Evolutionary conservation across 1,140 invertebrate species (phyloP), one percentile per base, ranked within the genome.

Genomic region (Pentalonia nigronervosa): DNA sequence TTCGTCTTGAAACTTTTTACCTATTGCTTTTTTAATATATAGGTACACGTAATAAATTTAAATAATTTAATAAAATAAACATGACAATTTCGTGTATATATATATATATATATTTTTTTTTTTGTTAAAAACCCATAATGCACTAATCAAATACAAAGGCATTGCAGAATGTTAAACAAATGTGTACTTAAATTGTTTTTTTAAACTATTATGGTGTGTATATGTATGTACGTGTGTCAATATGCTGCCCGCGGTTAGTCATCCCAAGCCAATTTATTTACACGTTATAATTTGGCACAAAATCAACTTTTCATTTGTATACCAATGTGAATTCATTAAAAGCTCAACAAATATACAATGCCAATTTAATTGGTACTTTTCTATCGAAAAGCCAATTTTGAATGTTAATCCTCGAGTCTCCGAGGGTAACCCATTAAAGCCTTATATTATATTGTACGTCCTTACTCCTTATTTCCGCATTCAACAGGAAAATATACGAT

Each of bases 251-350:
- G 60, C n/a, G 87, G 50, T 89, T 89, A 89, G 87, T 89, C 87
- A 89, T 89, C 50, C 34, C 48, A 41, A 89, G 87, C 87, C 87
- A 89, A 89, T 89, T 50, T 56, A 89, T 89, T 89, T 89, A 89
- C 87, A 89, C 21, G 48, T 8, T 53, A 30, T 88, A 89, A 34
- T 56, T 56, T 89, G 87, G 87, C 87, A 89, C 34, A 2, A 50
- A 89, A 89, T 89, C 87, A 56, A 53, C 87, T 56, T 50, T 89
- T 56, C 48, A 36, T 56, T 89, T 56, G 87, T 89, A 53, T 34
- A 36, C 2, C 50, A 56, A 7, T 56, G 87, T 50, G 34, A 89
- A 89, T 89, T 50, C 87, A 89, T 89, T 89, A 89, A 89, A 89
- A 53, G 48, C 87, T 89, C 47, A n/a, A 53, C 48, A 36, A 53